Evolutionary conservation across 2,888 invertebrate genomes (phyloP).

Genomic region (Nomada ferruginata): DNA sequence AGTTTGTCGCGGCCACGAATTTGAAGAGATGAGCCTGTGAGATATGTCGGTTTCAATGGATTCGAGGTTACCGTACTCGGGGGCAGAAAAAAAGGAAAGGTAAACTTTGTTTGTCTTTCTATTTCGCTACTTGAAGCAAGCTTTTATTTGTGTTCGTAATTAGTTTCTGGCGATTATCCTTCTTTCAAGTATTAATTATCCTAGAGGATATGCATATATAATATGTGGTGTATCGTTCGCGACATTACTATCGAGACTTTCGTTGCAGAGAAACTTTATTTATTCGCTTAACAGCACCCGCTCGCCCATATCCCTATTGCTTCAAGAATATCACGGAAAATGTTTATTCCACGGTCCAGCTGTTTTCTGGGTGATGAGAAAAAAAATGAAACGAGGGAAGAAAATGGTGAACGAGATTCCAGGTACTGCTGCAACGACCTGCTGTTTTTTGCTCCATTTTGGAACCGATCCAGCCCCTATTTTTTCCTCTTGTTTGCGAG

Average conservation of each 20-base stretch:
- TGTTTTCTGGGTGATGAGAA: constrained; percentile 34
- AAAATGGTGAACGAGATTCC: constrained; percentile 22
- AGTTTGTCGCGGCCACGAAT: constrained; percentile 54
- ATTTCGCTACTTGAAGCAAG: neutral
- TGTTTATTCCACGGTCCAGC: constrained; percentile 47
- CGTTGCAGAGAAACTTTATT: neutral
- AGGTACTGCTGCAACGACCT: constrained; percentile 6
- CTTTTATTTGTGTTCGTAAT: neutral
- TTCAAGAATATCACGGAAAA: constrained; percentile 33
- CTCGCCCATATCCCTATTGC: constrained; percentile 25
- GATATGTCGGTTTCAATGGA: constrained; percentile 38
- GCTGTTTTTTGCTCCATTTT: constrained; percentile 17
- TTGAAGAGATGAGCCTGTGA: constrained; percentile 48
- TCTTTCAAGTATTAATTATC: neutral
- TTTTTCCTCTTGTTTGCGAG: constrained; percentile 19
- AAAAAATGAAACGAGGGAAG: constrained; percentile 3
- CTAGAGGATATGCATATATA: neutral
- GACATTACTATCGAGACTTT: neutral
- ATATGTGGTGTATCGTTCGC: neutral
- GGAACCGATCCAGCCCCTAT: constrained; percentile 42
- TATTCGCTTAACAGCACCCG: constrained; percentile 5
- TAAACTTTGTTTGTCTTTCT: neutral
- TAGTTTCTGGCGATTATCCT: neutral
- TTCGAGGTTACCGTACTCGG: constrained; percentile 1
- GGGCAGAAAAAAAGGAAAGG: neutral